A percentile compares a stretch with the other conserved stretches of the same genome.
These are phyloP conservation scores for Pterocles burchelli DNA, from an alignment of 2,113 vertebrate genomes.

Conservation along the genomic window DNA sequence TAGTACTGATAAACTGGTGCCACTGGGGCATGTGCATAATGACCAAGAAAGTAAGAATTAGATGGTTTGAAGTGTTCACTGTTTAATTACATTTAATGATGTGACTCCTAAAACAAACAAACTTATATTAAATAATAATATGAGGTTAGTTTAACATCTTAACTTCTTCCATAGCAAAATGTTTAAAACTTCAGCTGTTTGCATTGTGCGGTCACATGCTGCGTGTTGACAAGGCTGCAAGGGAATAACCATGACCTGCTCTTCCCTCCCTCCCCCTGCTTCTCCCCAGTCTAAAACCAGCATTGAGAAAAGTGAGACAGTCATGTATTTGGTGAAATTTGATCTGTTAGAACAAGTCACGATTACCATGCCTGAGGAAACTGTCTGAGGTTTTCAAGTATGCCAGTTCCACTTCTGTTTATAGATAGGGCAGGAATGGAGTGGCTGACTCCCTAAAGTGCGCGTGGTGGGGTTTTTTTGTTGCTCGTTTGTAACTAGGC, in stretches of 20 bases:
- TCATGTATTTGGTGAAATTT: not conserved
- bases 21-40: not conserved
- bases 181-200: not conserved
- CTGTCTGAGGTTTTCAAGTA: not conserved
- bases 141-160: not conserved
- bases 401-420: not conserved
- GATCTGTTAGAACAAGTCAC: not conserved
- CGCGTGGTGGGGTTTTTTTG: not conserved
- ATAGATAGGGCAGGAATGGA: not conserved
- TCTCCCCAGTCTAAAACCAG: not conserved
- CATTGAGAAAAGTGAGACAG: not conserved
- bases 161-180: no score
- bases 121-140: not conserved
- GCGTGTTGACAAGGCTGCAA: not conserved
- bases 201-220: not conserved
- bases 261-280: not conserved
- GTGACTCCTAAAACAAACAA: not conserved
- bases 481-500: accelerated
- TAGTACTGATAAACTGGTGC: not conserved
- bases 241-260: not conserved
- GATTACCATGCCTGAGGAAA: not conserved
- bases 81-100: not conserved
- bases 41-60: not conserved
- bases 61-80: not conserved
- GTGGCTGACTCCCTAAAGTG: not conserved